These are phyloP conservation scores for Lepidocyrtoides sp. DNA, from an alignment of 2,888 invertebrate genomes.

Conservation along the genomic window DNA sequence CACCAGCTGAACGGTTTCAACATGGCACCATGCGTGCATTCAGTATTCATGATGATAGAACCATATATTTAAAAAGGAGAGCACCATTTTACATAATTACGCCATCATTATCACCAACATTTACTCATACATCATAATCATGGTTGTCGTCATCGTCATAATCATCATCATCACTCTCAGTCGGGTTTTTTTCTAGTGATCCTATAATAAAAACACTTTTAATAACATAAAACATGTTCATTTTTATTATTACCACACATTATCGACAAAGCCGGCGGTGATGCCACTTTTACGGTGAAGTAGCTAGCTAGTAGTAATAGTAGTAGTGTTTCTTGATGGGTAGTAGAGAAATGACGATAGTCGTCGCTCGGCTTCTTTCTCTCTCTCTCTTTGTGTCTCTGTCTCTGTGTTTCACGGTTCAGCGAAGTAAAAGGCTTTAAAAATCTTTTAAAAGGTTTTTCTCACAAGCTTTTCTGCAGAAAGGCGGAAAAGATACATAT, in stretches of 20 bases:
- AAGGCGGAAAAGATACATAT: constrained; percentile 46
- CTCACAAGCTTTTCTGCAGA: constrained; percentile 28
- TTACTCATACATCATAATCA: constrained; percentile 32
- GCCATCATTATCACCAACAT: constrained; percentile 65
- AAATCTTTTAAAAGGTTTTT: constrained; percentile 49
- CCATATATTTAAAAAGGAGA: not conserved
- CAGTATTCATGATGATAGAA: not conserved
- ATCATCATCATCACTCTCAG: not conserved
- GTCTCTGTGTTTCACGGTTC: constrained; percentile 29
- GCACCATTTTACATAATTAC: constrained; percentile 69
- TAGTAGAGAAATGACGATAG: not conserved
- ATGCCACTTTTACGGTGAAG: not conserved
- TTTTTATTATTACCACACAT: constrained; percentile 32
- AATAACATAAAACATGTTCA: not conserved
- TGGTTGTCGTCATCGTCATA: not conserved
- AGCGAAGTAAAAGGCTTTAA: constrained; percentile 49
- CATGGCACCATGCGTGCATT: not conserved
- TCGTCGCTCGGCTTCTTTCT: not conserved
- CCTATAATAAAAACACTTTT: constrained; percentile 29
- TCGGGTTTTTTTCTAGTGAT: constrained; percentile 18
- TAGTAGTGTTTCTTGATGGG: not conserved
- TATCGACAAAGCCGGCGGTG: not conserved
- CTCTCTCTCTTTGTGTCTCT: constrained; percentile 13
- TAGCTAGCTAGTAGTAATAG: too few species aligned
- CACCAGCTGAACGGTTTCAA: not conserved